Conservation (phyloP, 2,797 vertebrate genomes). For the Catostomus latipinnis region DNA sequence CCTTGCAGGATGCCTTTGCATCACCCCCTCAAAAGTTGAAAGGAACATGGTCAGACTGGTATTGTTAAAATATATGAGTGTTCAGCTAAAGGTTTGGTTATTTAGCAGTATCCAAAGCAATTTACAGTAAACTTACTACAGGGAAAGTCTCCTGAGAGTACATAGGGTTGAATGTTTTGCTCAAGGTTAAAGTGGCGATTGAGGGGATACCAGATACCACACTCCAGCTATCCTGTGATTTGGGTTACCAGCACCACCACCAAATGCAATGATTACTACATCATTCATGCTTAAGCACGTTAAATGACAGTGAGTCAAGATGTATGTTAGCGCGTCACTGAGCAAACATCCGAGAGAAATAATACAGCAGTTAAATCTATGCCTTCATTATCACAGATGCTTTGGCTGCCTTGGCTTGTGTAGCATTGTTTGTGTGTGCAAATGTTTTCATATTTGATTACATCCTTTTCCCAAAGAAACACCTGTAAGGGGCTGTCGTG, state of each 20-base stretch:
- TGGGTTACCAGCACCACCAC: slow-evolving; percentile 2
- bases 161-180: not conserved
- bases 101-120: too few species aligned
- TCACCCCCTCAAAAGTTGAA: too few species aligned
- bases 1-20: too few species aligned
- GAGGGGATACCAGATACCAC: too few species aligned
- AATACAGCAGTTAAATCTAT: slow-evolving; percentile 29
- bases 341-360: slow-evolving; percentile 52
- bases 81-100: too few species aligned
- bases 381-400: slow-evolving; percentile 26
- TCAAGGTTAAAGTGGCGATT: not conserved
- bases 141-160: too few species aligned
- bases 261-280: slow-evolving; percentile 34
- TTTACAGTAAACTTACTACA: too few species aligned
- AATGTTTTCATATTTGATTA: slow-evolving; percentile 71
- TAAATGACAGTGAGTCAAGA: not conserved
- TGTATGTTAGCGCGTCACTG: slow-evolving; percentile 29
- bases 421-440: slow-evolving; percentile 7
- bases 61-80: too few species aligned
- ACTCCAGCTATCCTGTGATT: not conserved
- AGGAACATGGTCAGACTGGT: too few species aligned
- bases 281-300: slow-evolving; percentile 6
- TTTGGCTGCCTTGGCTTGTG: slow-evolving; percentile 42
- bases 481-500: slow-evolving; percentile 70
- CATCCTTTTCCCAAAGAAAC: slow-evolving; percentile 69